These are phyloP conservation scores for Arctia plantaginis DNA, from an alignment of 2,888 invertebrate genomes.

Conservation along the genomic window DNA sequence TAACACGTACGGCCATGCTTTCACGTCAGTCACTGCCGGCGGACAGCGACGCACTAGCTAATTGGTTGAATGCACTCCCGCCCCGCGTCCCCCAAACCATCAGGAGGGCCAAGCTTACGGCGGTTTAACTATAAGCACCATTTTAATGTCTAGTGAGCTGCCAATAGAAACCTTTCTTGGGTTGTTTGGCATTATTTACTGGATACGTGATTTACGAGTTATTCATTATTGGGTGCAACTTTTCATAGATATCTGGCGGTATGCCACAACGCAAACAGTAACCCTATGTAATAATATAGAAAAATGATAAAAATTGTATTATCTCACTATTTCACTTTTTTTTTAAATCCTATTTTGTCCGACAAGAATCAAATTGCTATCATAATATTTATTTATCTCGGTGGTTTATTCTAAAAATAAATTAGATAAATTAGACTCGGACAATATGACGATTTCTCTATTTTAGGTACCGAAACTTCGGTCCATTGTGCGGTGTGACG, in stretches of 20 bases:
- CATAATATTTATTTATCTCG: not conserved
- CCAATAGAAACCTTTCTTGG: not conserved
- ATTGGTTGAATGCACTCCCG: no score
- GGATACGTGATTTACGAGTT: not conserved
- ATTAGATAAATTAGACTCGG: constrained; percentile 19
- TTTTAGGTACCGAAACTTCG: constrained; percentile 41
- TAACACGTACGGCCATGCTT: no score
- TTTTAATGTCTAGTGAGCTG: not conserved
- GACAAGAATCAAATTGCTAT: not conserved
- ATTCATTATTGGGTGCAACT: not conserved
- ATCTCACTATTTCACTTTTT: not conserved
- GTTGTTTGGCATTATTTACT: not conserved
- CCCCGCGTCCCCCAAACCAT: no score
- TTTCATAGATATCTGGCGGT: not conserved
- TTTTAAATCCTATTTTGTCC: not conserved
- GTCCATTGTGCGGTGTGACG: constrained; percentile 34
- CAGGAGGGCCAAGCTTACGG: no score
- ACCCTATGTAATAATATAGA: not conserved
- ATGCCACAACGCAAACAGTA: not conserved
- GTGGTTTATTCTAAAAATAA: constrained; percentile 26
- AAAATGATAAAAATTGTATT: no score
- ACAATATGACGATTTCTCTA: constrained; percentile 35
- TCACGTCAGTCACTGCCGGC: no score
- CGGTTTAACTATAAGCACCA: no score
- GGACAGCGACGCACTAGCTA: no score